Conservation (phyloP, 2,113 vertebrate genomes). For the Calyptomena viridis region DNA sequence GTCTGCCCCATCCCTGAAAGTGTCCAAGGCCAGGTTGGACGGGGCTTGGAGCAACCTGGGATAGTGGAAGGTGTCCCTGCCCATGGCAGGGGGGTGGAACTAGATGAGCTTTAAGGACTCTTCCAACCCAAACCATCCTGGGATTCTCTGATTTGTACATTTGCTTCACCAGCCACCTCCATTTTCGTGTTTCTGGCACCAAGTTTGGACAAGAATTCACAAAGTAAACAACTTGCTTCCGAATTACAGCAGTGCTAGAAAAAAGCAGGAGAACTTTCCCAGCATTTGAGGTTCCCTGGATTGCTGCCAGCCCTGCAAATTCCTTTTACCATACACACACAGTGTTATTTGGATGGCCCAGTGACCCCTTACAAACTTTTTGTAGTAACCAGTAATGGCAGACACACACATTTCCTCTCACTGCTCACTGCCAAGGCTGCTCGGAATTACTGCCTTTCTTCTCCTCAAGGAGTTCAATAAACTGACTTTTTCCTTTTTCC, state of each 20-base stretch:
- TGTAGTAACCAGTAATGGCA: background rate
- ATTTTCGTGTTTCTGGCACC: background rate
- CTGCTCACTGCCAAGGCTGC: slow-evolving; percentile 8
- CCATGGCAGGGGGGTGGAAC: background rate
- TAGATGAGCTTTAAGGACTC: background rate
- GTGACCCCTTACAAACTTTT: slow-evolving; percentile 30
- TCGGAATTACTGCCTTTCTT: background rate
- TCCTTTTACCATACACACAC: slow-evolving; percentile 1
- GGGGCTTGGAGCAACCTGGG: fast-evolving
- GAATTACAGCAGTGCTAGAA: slow-evolving; percentile 31
- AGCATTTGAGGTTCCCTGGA: slow-evolving; percentile 37
- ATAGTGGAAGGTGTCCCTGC: background rate
- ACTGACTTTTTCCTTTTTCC: background rate
- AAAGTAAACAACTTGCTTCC: slow-evolving; percentile 64
- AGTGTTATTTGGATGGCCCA: slow-evolving; percentile 17
- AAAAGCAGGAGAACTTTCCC: slow-evolving; percentile 58
- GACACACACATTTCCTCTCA: slow-evolving; percentile 23
- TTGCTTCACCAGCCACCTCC: background rate
- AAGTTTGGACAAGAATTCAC: slow-evolving; percentile 50
- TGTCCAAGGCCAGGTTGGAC: fast-evolving
- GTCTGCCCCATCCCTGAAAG: background rate
- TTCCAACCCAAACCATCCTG: background rate
- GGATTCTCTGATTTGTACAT: background rate
- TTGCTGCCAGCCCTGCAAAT: slow-evolving; percentile 29
- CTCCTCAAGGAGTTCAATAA: background rate